Evolutionary conservation across 2,797 vertebrate species (phyloP).

Genomic region (Sorex maritimensis): DNA sequence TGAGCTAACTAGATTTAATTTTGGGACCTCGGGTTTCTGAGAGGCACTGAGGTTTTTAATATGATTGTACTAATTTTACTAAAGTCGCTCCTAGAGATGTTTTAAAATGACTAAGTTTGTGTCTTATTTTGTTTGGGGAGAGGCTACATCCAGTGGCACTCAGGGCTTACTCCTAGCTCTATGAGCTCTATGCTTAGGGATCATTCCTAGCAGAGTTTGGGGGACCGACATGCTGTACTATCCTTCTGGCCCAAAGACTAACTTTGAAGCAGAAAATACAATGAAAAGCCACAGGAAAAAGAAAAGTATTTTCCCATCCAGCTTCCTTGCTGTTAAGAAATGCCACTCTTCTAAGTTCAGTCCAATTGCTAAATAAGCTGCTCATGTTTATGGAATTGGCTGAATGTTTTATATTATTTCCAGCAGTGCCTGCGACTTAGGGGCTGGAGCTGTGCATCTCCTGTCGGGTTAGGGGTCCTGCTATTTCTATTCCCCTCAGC

Average conservation of each 20-base stretch:
- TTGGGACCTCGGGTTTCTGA: constrained; percentile 67
- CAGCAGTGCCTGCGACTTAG: neutral
- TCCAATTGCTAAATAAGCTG: neutral
- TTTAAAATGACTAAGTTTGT: neutral
- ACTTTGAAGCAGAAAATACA: neutral
- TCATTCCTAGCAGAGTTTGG: too few relatives aligned
- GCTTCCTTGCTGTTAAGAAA: constrained; percentile 59
- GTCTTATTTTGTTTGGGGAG: too few relatives aligned
- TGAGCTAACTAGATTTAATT: constrained; percentile 29
- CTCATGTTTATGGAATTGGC: neutral
- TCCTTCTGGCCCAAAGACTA: too few relatives aligned
- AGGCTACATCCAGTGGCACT: too few relatives aligned
- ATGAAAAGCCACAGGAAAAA: constrained; percentile 29
- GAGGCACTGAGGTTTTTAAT: neutral
- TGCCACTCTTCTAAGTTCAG: constrained; percentile 59
- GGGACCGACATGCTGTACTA: too few relatives aligned
- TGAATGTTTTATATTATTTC: constrained; percentile 30
- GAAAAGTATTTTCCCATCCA: constrained; percentile 42
- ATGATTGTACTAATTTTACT: constrained; percentile 42
- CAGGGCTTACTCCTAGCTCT: too few relatives aligned
- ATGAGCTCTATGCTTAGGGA: too few relatives aligned
- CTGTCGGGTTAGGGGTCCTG: neutral
- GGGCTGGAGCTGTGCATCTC: neutral
- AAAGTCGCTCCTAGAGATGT: constrained; percentile 39
- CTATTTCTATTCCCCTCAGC: neutral